A percentile compares a stretch with the other conserved stretches of the same genome.
Evolutionary conservation across 2,113 vertebrate genomes (phyloP).

Genomic region (Macroglossus sobrinus): DNA sequence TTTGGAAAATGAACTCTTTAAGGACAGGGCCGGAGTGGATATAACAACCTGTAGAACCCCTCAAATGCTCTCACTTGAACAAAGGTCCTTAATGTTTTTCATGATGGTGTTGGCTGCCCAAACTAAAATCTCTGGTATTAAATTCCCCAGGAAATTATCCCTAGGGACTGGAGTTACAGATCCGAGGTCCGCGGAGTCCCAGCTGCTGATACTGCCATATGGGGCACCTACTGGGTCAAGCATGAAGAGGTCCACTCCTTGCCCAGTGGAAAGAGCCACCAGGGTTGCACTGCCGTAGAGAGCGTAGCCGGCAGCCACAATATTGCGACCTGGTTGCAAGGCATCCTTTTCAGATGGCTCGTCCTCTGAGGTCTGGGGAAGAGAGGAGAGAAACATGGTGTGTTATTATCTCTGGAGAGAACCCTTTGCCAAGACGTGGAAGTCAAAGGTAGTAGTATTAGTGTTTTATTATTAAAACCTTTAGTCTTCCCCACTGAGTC

Average conservation of each 20-base stretch:
- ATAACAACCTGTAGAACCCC: not conserved
- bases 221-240: slow-evolving; percentile 90
- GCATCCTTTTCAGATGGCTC: slow-evolving; percentile 92
- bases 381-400: not conserved
- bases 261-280: slow-evolving; percentile 93
- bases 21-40: not conserved
- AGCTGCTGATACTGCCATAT: not conserved
- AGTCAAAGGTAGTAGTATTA: not conserved
- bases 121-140: not conserved
- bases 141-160: not conserved
- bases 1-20: not conserved
- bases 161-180: not conserved
- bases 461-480: not conserved
- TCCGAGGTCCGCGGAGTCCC: not conserved
- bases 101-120: not conserved
- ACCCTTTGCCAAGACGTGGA: not conserved
- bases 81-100: not conserved
- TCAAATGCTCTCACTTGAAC: not conserved
- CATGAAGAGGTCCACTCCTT: slow-evolving; percentile 96
- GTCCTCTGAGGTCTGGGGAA: slow-evolving; percentile 80
- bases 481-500: not conserved
- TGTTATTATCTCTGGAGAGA: slow-evolving; percentile 3
- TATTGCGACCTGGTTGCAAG: slow-evolving; percentile 89
- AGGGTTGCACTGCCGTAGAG: slow-evolving; percentile 96
- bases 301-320: slow-evolving; percentile 95